phyloP scores from a whole-genome alignment of 1,140 invertebrate species.

The Drosophila tsacasi region DNA sequence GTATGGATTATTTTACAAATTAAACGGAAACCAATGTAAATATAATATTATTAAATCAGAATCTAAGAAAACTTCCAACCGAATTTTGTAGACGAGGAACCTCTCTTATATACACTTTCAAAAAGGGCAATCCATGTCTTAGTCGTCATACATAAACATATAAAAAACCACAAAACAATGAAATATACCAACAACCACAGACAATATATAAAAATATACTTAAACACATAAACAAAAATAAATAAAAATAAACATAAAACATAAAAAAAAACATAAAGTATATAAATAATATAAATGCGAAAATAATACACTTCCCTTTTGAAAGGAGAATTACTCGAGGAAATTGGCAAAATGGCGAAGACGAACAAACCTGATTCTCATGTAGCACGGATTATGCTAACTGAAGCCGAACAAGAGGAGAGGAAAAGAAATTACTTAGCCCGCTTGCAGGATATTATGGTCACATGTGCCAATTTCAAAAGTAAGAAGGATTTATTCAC shows the following conservation, averaged over 20 bases:
- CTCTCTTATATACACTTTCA: too few species aligned
- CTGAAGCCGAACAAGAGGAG: constrained; percentile 4
- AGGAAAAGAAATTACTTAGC: neutral
- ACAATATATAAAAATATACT: neutral
- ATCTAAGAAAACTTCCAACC: too few species aligned
- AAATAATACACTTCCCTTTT: neutral
- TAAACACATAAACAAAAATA: too few species aligned
- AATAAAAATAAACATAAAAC: neutral
- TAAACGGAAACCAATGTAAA: too few species aligned
- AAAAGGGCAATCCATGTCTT: neutral
- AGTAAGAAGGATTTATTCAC: neutral
- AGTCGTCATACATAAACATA: neutral
- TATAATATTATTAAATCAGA: too few species aligned
- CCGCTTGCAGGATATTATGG: constrained; percentile 19
- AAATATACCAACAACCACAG: neutral
- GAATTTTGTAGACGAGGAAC: too few species aligned
- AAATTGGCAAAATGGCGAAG: constrained; percentile 2
- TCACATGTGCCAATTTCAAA: constrained; percentile 2
- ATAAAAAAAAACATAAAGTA: neutral
- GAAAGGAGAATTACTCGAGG: neutral
- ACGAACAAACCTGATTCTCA: neutral
- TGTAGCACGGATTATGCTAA: neutral
- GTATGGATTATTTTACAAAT: too few species aligned
- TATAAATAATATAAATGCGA: neutral
- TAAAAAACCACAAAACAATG: neutral